Conservation (phyloP, 2,797 vertebrate genomes). For the Chloroceryle amazona region DNA sequence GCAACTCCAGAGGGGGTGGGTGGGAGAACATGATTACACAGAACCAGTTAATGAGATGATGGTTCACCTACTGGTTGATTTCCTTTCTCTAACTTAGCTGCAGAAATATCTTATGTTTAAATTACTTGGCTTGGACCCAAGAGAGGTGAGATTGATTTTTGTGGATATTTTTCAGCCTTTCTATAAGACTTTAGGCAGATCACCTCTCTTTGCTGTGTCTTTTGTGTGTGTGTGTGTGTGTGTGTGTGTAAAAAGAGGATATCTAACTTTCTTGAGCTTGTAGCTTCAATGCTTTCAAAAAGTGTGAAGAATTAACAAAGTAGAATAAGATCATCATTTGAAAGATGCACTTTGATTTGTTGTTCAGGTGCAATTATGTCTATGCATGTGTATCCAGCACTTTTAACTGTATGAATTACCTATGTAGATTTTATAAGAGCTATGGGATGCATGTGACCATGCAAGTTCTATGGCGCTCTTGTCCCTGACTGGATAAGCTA, state of each 20-base stretch:
- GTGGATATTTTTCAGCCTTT: neutral
- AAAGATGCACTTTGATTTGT: neutral
- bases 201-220: neutral
- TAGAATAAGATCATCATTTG: neutral
- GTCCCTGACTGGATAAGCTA: neutral
- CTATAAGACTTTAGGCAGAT: neutral
- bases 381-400: accelerated
- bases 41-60: neutral
- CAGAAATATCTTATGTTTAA: neutral
- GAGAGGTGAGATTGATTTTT: neutral
- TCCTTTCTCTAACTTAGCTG: neutral
- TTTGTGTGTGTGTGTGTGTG: too few species aligned
- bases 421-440: neutral
- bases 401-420: neutral
- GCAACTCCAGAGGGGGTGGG: neutral
- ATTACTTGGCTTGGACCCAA: neutral
- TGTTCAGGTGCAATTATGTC: neutral
- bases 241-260: neutral
- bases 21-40: neutral
- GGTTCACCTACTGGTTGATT: neutral
- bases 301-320: neutral
- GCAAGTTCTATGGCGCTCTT: neutral
- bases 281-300: neutral
- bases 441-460: neutral
- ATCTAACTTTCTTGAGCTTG: neutral